These are phyloP conservation scores for Bufo bufo DNA, from an alignment of 2,113 vertebrate species.

Conservation along the genomic window DNA sequence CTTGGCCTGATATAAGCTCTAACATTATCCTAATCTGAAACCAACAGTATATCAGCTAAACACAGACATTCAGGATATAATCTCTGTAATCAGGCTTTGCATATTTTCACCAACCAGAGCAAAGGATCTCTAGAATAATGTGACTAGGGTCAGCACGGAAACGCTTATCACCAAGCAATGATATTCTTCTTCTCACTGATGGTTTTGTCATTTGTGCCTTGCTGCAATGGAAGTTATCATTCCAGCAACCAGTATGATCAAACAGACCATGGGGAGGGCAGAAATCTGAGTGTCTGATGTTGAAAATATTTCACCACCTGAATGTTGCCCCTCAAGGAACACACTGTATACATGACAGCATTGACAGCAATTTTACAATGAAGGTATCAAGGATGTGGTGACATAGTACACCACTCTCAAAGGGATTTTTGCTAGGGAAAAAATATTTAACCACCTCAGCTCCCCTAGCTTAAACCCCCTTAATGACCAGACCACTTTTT, in stretches of 20 bases:
- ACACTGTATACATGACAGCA: too few species aligned
- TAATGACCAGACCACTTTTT: too few species aligned
- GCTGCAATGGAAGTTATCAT: background rate
- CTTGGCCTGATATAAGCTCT: background rate
- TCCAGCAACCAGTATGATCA: background rate
- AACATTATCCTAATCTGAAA: conserved; percentile 7
- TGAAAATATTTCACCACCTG: too few species aligned
- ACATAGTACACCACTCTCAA: too few species aligned
- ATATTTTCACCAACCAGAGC: background rate
- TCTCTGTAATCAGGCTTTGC: conserved; percentile 17
- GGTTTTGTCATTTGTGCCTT: background rate
- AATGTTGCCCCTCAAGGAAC: too few species aligned
- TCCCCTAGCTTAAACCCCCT: too few species aligned
- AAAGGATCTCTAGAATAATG: background rate
- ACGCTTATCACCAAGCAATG: background rate
- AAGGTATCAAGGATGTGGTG: too few species aligned
- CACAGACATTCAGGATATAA: background rate
- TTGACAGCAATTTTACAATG: too few species aligned
- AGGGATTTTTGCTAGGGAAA: too few species aligned
- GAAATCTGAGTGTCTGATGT: too few species aligned
- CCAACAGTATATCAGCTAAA: background rate
- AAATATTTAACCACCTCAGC: too few species aligned
- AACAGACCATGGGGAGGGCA: too few species aligned
- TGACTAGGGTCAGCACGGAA: background rate
- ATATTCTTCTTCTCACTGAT: background rate